Evolutionary conservation across 2,888 invertebrate genomes (phyloP).

Genomic region (Drosophila leonis): DNA sequence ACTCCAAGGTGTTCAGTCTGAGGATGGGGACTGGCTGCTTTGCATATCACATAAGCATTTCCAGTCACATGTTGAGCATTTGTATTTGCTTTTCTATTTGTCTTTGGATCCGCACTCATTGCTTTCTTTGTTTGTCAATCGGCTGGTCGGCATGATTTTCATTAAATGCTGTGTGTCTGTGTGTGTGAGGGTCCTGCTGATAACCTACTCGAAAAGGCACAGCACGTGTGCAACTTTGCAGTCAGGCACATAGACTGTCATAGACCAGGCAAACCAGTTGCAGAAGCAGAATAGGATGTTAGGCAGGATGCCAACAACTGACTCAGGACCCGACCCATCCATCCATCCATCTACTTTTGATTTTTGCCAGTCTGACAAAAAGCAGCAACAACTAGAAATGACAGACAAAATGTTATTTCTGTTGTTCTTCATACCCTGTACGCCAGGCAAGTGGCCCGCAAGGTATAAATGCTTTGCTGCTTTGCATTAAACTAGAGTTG

Average conservation of each 20-base stretch:
- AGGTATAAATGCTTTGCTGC: too few relatives aligned
- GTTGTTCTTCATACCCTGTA: constrained; percentile 1
- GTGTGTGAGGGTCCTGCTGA: background rate
- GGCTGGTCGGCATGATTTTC: constrained; percentile 40
- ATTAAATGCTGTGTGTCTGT: constrained; percentile 26
- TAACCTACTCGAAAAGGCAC: constrained; percentile 19
- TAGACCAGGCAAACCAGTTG: constrained; percentile 8
- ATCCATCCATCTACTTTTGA: constrained; percentile 47
- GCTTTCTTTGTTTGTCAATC: constrained; percentile 35
- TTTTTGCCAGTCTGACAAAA: constrained; percentile 32
- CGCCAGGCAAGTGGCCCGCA: background rate
- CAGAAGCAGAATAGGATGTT: background rate
- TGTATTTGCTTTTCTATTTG: constrained; percentile 32
- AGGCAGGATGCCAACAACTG: constrained; percentile 17
- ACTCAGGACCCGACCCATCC: constrained; percentile 33
- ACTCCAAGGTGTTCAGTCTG: constrained; percentile 11
- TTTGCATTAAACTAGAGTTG: background rate
- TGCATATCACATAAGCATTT: constrained; percentile 42
- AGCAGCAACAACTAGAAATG: constrained; percentile 36
- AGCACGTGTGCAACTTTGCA: constrained; percentile 42
- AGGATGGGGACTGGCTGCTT: constrained; percentile 17
- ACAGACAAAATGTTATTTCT: constrained; percentile 65
- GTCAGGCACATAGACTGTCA: constrained; percentile 23
- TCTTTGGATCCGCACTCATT: constrained; percentile 27
- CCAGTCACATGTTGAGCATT: constrained; percentile 40